A percentile compares a stretch with the other conserved stretches of the same genome.
These are phyloP conservation scores for Leptinotarsa lineolata DNA, from an alignment of 1,140 invertebrate species.

Conservation along the genomic window DNA sequence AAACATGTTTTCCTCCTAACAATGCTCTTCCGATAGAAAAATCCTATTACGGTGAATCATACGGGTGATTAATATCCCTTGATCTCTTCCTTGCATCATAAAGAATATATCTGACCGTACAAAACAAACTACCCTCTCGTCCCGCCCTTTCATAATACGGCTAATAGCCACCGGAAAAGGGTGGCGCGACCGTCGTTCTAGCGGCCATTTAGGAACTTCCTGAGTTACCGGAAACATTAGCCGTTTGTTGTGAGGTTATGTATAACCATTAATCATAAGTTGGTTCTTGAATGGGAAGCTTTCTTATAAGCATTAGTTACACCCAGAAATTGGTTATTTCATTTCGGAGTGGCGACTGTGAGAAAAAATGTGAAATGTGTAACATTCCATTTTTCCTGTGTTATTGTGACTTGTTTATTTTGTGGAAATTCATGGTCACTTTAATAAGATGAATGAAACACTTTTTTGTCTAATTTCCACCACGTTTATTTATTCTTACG, in stretches of 20 bases:
- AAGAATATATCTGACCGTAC: constrained; percentile 40
- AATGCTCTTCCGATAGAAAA: background rate
- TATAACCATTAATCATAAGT: constrained; percentile 53
- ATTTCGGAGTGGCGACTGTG: no score
- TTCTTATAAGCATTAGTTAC: background rate
- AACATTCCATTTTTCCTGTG: no score
- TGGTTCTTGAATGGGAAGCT: constrained; percentile 29
- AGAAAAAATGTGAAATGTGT: no score
- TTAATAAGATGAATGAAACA: no score
- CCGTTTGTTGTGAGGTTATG: constrained; percentile 50
- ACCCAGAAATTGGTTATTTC: no score
- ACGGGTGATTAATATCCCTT: constrained; percentile 21
- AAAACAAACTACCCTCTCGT: constrained; percentile 48
- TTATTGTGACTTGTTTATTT: no score
- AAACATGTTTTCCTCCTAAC: background rate
- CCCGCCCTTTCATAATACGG: constrained; percentile 53
- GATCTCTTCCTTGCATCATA: constrained; percentile 1
- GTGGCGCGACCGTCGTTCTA: constrained; percentile 45
- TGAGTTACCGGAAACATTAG: constrained; percentile 54
- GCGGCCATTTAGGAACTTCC: constrained; percentile 53
- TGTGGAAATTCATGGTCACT: no score
- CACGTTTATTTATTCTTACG: no score
- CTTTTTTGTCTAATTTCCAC: no score
- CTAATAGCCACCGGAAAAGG: constrained; percentile 54
- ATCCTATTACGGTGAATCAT: constrained; percentile 25